Evolutionary conservation across 2,797 vertebrate genomes (phyloP).

Genomic region (Australoheros facetus): DNA sequence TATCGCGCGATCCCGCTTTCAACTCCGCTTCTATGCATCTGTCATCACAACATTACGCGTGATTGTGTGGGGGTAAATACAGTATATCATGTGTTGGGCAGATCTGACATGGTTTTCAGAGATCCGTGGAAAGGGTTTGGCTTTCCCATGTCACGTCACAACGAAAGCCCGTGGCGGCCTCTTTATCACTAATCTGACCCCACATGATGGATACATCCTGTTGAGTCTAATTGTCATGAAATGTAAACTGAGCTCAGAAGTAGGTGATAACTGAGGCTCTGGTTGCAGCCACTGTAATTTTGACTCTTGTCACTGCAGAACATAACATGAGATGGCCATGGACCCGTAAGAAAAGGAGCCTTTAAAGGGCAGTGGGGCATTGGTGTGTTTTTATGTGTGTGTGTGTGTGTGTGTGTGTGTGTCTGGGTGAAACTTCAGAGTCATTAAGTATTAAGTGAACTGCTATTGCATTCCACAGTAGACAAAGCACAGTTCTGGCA

Average conservation of each 20-base stretch:
- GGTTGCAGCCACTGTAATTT: constrained; percentile 66
- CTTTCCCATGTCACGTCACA: constrained; percentile 67
- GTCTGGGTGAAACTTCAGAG: constrained; percentile 66
- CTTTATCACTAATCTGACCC: constrained; percentile 74
- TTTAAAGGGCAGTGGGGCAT: constrained; percentile 6
- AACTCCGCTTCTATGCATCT: constrained; percentile 36
- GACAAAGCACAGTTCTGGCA: constrained; percentile 73
- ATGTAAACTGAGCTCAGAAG: constrained; percentile 69
- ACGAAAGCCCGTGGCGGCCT: constrained; percentile 23
- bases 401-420: constrained; percentile 20
- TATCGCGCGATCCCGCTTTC: constrained; percentile 34
- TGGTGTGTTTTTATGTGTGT: not conserved
- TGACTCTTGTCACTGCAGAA: constrained; percentile 37
- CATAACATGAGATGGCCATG: constrained; percentile 43
- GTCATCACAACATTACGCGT: constrained; percentile 44
- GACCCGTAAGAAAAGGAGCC: constrained; percentile 38
- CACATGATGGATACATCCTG: constrained; percentile 73
- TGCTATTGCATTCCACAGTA: constrained; percentile 69
- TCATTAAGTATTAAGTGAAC: constrained; percentile 77
- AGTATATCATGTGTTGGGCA: constrained; percentile 56
- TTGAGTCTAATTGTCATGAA: constrained; percentile 72
- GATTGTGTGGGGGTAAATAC: constrained; percentile 35
- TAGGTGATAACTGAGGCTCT: constrained; percentile 67
- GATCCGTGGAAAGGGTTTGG: constrained; percentile 14
- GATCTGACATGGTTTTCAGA: constrained; percentile 21